A percentile compares a stretch with the other conserved stretches of the same genome.
phyloP scores from a whole-genome alignment of 2,888 invertebrate species.

The Pemphredon lugubris region DNA sequence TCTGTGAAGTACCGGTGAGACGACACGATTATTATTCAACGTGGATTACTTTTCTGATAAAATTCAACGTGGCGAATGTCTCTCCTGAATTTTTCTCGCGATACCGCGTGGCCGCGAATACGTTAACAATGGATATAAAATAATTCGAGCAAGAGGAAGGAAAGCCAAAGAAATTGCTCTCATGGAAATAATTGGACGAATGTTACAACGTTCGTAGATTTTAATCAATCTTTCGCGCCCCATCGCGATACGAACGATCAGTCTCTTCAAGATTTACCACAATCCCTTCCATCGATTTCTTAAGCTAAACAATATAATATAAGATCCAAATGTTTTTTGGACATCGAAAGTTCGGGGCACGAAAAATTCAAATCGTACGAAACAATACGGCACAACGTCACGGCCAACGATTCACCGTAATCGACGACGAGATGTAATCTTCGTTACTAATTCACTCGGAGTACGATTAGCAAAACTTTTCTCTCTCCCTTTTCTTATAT shows the following conservation, averaged over 20 bases:
- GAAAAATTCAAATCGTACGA: conserved; percentile 13
- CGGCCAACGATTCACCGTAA: no score
- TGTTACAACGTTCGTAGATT: not conserved
- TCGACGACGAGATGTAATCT: conserved; percentile 43
- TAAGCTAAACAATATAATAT: conserved; percentile 3
- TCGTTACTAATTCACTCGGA: no score
- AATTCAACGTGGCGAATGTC: conserved; percentile 2
- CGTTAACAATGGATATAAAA: no score
- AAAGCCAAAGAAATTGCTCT: no score
- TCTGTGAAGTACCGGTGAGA: conserved; percentile 19
- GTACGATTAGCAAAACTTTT: no score
- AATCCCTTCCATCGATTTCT: not conserved
- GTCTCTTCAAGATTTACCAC: conserved; percentile 32
- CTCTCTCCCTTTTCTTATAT: no score
- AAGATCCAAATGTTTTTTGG: not conserved
- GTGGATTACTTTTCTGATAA: conserved; percentile 12
- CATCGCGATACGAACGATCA: conserved; percentile 17
- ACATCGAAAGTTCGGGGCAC: not conserved
- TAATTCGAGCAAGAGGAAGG: no score
- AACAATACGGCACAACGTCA: no score
- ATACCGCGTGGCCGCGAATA: no score
- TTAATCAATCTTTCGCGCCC: conserved; percentile 11
- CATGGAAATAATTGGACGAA: no score
- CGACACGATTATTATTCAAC: conserved; percentile 17
- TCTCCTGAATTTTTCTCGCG: not conserved